Evolutionary conservation across 2,888 invertebrate species (phyloP).

Genomic region (Torymus auratus): DNA sequence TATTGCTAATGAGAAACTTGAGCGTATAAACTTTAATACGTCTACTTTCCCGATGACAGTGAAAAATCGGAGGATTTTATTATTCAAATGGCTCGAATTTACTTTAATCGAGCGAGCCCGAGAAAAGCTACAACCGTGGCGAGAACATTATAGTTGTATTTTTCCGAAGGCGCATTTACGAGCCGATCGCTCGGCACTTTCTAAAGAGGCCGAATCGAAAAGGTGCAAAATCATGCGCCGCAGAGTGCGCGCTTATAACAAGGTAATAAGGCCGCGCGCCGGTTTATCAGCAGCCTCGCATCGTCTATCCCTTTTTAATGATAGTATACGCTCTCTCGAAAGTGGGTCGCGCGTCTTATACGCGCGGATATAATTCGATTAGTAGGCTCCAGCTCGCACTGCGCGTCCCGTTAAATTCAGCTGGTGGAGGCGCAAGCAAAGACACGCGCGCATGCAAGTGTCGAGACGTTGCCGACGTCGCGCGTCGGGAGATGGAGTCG

Average conservation of each 20-base stretch:
- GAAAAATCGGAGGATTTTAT: too few relatives aligned
- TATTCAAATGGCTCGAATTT: too few relatives aligned
- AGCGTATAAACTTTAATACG: too few relatives aligned
- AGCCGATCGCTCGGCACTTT: conserved; percentile 36
- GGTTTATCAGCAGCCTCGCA: neutral
- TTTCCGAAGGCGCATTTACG: conserved; percentile 20
- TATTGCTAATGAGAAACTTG: too few relatives aligned
- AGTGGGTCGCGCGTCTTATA: conserved; percentile 19
- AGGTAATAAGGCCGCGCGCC: neutral
- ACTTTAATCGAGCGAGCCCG: too few relatives aligned
- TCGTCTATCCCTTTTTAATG: conserved; percentile 44
- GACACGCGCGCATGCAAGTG: too few relatives aligned
- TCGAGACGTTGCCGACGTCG: neutral
- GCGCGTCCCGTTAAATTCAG: conserved; percentile 41
- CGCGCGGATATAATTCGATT: conserved; percentile 42
- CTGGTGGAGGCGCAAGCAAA: too few relatives aligned
- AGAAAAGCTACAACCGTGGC: neutral
- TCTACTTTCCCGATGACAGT: too few relatives aligned
- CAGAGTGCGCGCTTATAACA: neutral
- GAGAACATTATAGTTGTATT: conserved; percentile 1
- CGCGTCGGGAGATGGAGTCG: conserved; percentile 6
- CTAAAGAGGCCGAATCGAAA: conserved; percentile 30
- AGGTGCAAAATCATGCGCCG: conserved; percentile 10
- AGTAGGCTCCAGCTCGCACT: conserved; percentile 13
- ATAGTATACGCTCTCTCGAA: conserved; percentile 13